A percentile compares a stretch with the other conserved stretches of the same genome.
These are phyloP conservation scores for Helarctos malayanus DNA, from an alignment of 2,797 vertebrate species.

Conservation along the genomic window DNA sequence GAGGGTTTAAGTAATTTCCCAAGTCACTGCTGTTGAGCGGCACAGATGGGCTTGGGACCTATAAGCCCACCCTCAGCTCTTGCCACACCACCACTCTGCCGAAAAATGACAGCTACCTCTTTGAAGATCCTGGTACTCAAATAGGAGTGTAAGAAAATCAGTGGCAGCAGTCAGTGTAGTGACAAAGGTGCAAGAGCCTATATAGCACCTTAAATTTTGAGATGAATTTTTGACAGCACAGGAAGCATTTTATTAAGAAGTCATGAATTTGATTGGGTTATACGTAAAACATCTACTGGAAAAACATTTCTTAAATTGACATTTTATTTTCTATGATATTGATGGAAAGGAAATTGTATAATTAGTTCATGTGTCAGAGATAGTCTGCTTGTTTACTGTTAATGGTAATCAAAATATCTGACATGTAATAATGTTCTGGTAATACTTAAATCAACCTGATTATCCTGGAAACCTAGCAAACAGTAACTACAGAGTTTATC, in stretches of 20 bases:
- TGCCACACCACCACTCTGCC: neutral
- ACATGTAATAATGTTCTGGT: constrained; percentile 85
- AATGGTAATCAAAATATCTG: constrained; percentile 85
- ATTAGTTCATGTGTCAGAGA: constrained; percentile 82
- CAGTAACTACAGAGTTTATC: constrained; percentile 70
- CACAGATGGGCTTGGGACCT: neutral
- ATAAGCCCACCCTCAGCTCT: neutral
- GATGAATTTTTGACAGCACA: constrained; percentile 73
- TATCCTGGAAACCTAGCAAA: constrained; percentile 81
- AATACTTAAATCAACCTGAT: constrained; percentile 85
- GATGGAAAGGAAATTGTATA: constrained; percentile 79
- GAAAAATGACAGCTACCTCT: constrained; percentile 47
- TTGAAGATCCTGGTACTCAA: constrained; percentile 34
- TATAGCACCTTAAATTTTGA: constrained; percentile 50
- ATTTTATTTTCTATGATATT: constrained; percentile 59
- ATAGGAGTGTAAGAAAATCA: constrained; percentile 58
- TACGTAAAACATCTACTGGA: constrained; percentile 81
- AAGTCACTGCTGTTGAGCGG: neutral
- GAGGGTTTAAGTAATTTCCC: neutral
- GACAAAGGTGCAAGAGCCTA: constrained; percentile 47
- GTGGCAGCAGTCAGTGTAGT: constrained; percentile 58
- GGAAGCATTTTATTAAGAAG: constrained; percentile 71
- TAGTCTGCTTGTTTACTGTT: constrained; percentile 86
- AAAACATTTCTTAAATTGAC: constrained; percentile 80
- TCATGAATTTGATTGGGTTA: constrained; percentile 82